These are phyloP conservation scores for Brachypalpus laphriformis DNA, from an alignment of 2,888 invertebrate genomes.

Conservation along the genomic window DNA sequence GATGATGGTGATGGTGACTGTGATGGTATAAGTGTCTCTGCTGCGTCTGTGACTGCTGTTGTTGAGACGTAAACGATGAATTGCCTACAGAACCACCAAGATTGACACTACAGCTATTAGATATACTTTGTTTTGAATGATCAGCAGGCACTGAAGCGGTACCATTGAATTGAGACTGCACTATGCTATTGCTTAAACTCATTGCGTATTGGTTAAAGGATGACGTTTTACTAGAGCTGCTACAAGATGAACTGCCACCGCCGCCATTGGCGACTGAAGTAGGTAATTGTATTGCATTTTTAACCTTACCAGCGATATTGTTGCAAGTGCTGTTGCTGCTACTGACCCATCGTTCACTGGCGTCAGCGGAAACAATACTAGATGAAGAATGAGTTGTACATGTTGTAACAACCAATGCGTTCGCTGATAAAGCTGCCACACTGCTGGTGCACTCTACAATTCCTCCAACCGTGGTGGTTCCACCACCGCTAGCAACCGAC, in stretches of 20 bases:
- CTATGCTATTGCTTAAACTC: conserved; percentile 64
- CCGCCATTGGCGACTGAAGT: conserved; percentile 51
- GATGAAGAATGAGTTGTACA: conserved; percentile 64
- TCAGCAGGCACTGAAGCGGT: conserved; percentile 54
- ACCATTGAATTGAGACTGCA: conserved; percentile 47
- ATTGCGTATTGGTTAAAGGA: conserved; percentile 66
- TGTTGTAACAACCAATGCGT: conserved; percentile 65
- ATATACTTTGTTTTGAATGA: conserved; percentile 51
- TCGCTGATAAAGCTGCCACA: conserved; percentile 51
- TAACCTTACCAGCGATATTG: conserved; percentile 65
- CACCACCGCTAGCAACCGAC: conserved; percentile 61
- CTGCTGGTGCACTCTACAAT: conserved; percentile 53
- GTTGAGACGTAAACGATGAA: conserved; percentile 57
- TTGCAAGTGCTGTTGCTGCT: conserved; percentile 62
- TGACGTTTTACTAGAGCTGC: conserved; percentile 73
- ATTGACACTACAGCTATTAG: conserved; percentile 40
- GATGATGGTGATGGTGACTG: conserved; percentile 64
- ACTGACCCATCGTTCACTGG: conserved; percentile 56
- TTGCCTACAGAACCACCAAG: conserved; percentile 44
- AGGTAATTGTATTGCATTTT: conserved; percentile 60
- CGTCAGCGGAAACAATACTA: conserved; percentile 64
- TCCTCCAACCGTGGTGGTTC: conserved; percentile 76
- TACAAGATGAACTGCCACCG: conserved; percentile 68
- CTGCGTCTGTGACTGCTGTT: conserved; percentile 64
- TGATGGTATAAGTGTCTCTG: conserved; percentile 67